A percentile compares a stretch with the other conserved stretches of the same genome.
phyloP scores from a whole-genome alignment of 2,888 invertebrate genomes.

The Coenonympha glycerion region DNA sequence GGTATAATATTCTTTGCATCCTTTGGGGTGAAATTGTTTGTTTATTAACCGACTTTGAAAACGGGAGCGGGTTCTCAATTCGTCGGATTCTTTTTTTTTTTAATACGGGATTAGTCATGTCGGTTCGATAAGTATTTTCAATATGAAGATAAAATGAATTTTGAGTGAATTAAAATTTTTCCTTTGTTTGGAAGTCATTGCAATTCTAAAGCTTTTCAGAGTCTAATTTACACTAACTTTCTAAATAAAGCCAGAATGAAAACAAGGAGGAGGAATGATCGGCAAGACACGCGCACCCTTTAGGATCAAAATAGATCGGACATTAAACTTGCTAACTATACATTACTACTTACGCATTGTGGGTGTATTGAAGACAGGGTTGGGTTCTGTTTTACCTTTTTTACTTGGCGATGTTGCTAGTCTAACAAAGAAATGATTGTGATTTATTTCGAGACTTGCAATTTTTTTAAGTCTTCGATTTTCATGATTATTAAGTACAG shows the following conservation, averaged over 20 bases:
- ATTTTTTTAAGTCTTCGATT: too few relatives aligned
- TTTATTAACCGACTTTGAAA: too few relatives aligned
- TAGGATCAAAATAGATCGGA: slow-evolving; percentile 20
- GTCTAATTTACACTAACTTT: background rate
- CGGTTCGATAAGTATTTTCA: too few relatives aligned
- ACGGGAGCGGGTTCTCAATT: too few relatives aligned
- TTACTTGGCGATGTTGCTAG: background rate
- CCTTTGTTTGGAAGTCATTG: background rate
- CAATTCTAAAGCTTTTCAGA: background rate
- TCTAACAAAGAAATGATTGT: background rate
- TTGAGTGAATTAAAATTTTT: too few relatives aligned
- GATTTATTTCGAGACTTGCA: too few relatives aligned
- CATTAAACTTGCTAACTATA: slow-evolving; percentile 16
- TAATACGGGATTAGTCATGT: too few relatives aligned
- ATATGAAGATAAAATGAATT: too few relatives aligned
- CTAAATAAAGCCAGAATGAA: slow-evolving; percentile 16
- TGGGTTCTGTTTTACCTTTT: background rate
- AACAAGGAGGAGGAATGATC: slow-evolving; percentile 18
- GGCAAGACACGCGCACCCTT: slow-evolving; percentile 18
- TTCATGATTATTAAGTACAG: too few relatives aligned
- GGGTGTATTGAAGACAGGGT: background rate
- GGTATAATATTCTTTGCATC: too few relatives aligned
- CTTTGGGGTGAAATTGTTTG: too few relatives aligned
- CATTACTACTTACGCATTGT: background rate
- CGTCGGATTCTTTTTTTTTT: too few relatives aligned